These are phyloP conservation scores for Caradrina kadenii DNA, from an alignment of 2,888 invertebrate species.

Conservation along the genomic window DNA sequence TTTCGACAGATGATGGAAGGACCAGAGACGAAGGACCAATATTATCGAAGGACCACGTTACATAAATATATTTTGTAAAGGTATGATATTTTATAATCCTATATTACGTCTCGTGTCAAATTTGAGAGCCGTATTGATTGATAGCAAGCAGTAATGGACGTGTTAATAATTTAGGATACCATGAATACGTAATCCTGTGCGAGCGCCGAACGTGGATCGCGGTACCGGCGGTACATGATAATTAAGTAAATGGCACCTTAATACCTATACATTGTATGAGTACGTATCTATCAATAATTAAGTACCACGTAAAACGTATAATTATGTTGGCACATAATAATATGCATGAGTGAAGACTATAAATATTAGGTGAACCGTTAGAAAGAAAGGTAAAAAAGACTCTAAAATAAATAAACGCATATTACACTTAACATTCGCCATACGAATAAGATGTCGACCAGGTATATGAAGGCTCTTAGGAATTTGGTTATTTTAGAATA, in stretches of 20 bases:
- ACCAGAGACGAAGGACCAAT: background rate
- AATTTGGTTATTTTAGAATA: no score
- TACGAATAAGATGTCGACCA: no score
- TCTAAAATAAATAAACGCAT: no score
- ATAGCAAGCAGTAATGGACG: constrained; percentile 55
- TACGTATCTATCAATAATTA: constrained; percentile 30
- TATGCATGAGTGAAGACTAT: no score
- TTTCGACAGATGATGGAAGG: background rate
- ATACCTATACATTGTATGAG: constrained; percentile 21
- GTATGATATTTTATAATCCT: background rate
- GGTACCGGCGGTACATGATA: constrained; percentile 59
- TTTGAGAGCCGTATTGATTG: constrained; percentile 60
- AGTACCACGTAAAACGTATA: background rate
- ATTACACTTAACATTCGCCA: no score
- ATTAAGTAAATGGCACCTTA: constrained; percentile 49
- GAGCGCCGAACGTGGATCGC: constrained; percentile 48
- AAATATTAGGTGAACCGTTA: no score
- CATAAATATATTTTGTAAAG: background rate
- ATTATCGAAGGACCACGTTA: background rate
- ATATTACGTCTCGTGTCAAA: constrained; percentile 31
- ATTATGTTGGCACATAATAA: background rate
- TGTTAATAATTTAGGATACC: constrained; percentile 68
- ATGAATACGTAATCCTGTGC: constrained; percentile 67
- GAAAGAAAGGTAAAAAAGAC: no score
- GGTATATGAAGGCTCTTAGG: no score